A percentile compares a stretch with the other conserved stretches of the same genome.
phyloP scores from a whole-genome alignment of 2,888 invertebrate genomes.

The Lampropteryx suffumata region DNA sequence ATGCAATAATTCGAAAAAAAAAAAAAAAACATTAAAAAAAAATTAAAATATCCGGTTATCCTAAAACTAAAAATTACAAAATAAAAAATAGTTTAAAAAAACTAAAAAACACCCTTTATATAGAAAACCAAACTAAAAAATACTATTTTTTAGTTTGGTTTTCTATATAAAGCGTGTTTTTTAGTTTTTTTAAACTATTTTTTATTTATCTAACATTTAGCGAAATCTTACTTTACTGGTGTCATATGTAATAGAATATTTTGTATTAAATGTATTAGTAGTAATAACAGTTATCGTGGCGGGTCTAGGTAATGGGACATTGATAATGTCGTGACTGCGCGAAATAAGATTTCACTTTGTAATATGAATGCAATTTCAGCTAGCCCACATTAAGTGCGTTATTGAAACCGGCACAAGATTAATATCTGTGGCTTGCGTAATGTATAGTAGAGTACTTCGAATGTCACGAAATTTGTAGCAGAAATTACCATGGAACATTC shows the following conservation, averaged over 20 bases:
- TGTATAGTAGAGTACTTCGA: constrained; percentile 40
- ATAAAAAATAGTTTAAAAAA: no score
- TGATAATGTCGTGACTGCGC: constrained; percentile 59
- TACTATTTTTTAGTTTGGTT: no score
- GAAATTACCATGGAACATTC: constrained; percentile 56
- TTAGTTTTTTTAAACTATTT: no score
- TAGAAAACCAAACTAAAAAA: no score
- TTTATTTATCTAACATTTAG: constrained; percentile 50
- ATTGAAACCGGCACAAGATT: constrained; percentile 50
- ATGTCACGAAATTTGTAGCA: constrained; percentile 61
- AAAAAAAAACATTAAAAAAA: no score
- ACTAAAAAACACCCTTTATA: no score
- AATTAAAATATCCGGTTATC: no score
- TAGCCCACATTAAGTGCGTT: constrained; percentile 38
- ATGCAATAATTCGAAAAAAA: no score
- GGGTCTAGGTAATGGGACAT: constrained; percentile 55
- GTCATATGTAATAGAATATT: constrained; percentile 38
- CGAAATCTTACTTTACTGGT: constrained; percentile 49
- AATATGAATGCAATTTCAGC: constrained; percentile 49
- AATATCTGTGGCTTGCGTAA: constrained; percentile 57
- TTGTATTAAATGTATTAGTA: constrained; percentile 32
- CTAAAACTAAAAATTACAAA: no score
- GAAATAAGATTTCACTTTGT: constrained; percentile 55
- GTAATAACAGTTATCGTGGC: constrained; percentile 42
- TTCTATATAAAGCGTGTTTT: no score